Evolutionary conservation across 2,888 invertebrate species (phyloP).

Genomic region (Agrilus mali): DNA sequence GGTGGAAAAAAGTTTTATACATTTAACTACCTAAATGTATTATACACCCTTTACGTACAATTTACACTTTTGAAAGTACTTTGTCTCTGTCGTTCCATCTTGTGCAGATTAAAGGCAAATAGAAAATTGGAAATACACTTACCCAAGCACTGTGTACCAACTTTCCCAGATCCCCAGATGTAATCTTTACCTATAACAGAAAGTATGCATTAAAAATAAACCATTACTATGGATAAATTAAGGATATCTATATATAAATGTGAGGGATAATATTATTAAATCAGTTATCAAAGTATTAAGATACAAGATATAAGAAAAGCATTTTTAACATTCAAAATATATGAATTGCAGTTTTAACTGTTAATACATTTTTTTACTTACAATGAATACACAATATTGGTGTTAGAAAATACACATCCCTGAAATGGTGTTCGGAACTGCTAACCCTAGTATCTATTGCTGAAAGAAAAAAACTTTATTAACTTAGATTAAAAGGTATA

Average conservation of each 20-base stretch:
- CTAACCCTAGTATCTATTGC: conserved; percentile 6
- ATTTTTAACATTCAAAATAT: too few relatives aligned
- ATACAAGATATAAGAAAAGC: too few relatives aligned
- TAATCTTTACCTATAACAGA: conserved; percentile 44
- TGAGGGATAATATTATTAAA: too few relatives aligned
- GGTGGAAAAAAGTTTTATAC: too few relatives aligned
- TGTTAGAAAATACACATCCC: conserved; percentile 38
- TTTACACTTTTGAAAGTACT: too few relatives aligned
- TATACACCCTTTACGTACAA: neutral
- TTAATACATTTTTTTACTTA: conserved; percentile 28
- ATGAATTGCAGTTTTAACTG: too few relatives aligned
- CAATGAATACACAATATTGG: conserved; percentile 42
- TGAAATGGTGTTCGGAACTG: conserved; percentile 30
- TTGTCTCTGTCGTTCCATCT: too few relatives aligned
- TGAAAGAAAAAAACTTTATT: neutral
- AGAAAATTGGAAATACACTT: conserved; percentile 20
- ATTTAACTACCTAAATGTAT: too few relatives aligned
- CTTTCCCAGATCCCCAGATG: conserved; percentile 47
- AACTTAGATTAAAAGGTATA: neutral
- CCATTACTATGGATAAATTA: too few relatives aligned
- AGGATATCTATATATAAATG: too few relatives aligned
- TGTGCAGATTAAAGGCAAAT: neutral
- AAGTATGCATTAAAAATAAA: too few relatives aligned
- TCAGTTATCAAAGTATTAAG: too few relatives aligned
- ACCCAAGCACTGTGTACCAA: conserved; percentile 49